phyloP scores from a whole-genome alignment of 2,888 invertebrate genomes.

The Deroplatys truncata region DNA sequence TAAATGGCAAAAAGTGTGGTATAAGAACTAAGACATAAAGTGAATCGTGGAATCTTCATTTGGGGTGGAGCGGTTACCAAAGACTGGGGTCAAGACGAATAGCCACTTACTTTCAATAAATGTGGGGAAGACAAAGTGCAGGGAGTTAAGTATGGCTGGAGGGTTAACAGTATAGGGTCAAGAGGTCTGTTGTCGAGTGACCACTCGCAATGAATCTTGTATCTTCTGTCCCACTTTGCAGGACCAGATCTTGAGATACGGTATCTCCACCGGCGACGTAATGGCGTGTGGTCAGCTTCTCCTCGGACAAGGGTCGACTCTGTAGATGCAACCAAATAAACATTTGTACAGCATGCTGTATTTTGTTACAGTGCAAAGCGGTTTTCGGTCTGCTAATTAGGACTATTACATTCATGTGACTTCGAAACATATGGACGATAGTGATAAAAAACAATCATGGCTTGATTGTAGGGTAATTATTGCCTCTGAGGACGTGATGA shows the following conservation, averaged over 20 bases:
- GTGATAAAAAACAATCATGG: no score
- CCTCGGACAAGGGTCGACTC: background rate
- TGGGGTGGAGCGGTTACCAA: background rate
- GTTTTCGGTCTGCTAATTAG: background rate
- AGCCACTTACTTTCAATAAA: slow-evolving; percentile 14
- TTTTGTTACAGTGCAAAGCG: background rate
- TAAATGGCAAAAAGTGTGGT: background rate
- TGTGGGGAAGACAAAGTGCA: slow-evolving; percentile 5
- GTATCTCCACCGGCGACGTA: background rate
- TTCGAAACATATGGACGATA: no score
- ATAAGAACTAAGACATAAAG: background rate
- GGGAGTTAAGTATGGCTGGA: background rate
- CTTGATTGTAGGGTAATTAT: no score
- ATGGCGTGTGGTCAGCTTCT: background rate
- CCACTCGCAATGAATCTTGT: background rate
- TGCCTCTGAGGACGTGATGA: no score
- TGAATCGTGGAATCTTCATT: background rate
- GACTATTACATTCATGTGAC: no score
- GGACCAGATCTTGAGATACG: background rate
- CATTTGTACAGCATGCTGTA: background rate
- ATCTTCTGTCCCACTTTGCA: background rate
- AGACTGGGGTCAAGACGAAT: background rate
- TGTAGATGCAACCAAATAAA: background rate
- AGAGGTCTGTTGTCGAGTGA: slow-evolving; percentile 3
- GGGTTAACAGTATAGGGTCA: background rate